These are phyloP conservation scores for Lasiurus borealis DNA, from an alignment of 2,113 vertebrate species.

Conservation along the genomic window DNA sequence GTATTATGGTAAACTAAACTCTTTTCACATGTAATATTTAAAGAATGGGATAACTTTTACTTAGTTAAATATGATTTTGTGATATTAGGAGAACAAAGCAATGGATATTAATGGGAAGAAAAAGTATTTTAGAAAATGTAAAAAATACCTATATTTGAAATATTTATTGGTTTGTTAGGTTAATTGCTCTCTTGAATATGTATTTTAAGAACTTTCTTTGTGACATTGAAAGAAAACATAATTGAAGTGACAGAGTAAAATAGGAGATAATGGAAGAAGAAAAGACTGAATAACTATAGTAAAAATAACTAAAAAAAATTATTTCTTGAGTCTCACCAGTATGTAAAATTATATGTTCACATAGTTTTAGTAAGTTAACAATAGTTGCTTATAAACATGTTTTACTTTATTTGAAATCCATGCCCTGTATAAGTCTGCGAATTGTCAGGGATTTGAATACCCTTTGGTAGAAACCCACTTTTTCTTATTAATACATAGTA, in stretches of 20 bases:
- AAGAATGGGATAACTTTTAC: constrained; percentile 69
- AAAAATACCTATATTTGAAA: constrained; percentile 72
- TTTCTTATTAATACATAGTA: constrained; percentile 71
- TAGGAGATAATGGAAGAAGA: constrained; percentile 81
- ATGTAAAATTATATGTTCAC: constrained; percentile 12
- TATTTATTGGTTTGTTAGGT: constrained; percentile 76
- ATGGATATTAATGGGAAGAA: neutral
- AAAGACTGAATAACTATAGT: constrained; percentile 83
- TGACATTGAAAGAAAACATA: constrained; percentile 84
- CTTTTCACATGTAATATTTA: constrained; percentile 64
- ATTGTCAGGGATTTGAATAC: constrained; percentile 62
- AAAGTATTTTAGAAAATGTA: constrained; percentile 63
- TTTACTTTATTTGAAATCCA: constrained; percentile 67
- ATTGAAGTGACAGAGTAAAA: constrained; percentile 84
- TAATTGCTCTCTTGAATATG: constrained; percentile 78
- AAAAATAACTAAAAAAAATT: constrained; percentile 82
- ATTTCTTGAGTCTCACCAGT: constrained; percentile 66
- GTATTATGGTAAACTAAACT: constrained; percentile 66
- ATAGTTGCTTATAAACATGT: constrained; percentile 73
- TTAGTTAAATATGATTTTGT: constrained; percentile 66
- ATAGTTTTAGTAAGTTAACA: constrained; percentile 60
- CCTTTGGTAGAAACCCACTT: constrained; percentile 66
- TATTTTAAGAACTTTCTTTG: constrained; percentile 82
- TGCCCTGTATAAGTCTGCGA: constrained; percentile 49
- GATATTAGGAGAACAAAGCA: constrained; percentile 20